Base-by-base conservation (phyloP, 2,888 invertebrate species). In the Pollenia angustigena region DNA sequence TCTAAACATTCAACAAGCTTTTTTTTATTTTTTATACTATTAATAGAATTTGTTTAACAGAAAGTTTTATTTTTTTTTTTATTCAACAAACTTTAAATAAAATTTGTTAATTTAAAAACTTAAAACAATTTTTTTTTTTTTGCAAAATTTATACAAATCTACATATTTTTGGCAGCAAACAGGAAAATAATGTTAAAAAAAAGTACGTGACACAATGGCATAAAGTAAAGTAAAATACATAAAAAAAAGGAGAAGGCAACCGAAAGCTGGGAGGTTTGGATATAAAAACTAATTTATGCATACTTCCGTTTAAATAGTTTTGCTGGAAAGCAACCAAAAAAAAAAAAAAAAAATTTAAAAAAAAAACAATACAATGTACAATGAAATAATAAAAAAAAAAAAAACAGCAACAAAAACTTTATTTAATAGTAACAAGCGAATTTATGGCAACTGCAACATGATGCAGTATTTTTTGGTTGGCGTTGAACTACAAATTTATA, bases 391-490 rank as follows among this genome's bases (percentile, higher is more conserved):
- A n/a, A n/a, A n/a, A 62, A 68, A 58, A 64, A 60, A 58, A 50
- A 62, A 42, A 74, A 66, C n/a, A 40, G 68, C 42, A 82, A 32
- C 32, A 32, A 32, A 32, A 69, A 78, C 46, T 72, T 71, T 72
- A 78, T 83, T 76, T 76, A 71, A 83, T 52, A 75, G 75, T 68
- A 60, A 66, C 32, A 80, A 81, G 0, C 44, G 16, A 84, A 87
- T 87, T 87, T 87, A 87, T 87, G 81, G 74, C 87, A 78, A 87
- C 87, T 87, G 87, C 87, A 84, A 81, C 84, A 84, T 87, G 72
- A 85, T 85, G 84, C 84, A 85, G 79, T 85, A 54, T 60, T 16
- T 64, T 46, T 60, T 79, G 50, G 50, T 66, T 68, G 72, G 64
- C 71, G 66, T 66, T 83, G 32, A 64, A 75, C 56, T 50, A 64